Evolutionary conservation across 2,888 invertebrate genomes (phyloP).

Genomic region (Tetragnatha montana): DNA sequence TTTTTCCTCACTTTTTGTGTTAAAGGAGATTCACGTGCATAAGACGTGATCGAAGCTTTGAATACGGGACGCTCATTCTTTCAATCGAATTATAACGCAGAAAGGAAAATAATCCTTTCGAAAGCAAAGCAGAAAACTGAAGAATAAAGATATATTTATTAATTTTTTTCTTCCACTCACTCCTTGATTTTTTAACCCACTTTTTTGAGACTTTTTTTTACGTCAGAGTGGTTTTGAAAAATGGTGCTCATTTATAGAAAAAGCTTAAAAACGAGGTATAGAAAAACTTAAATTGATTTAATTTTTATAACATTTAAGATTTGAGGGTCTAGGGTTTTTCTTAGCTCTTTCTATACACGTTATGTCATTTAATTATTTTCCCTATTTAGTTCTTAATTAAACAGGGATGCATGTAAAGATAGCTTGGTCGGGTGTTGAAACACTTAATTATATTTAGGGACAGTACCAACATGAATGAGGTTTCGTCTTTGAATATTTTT

Average conservation of each 20-base stretch:
- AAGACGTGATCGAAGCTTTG: conserved; percentile 14
- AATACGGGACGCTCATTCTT: conserved; percentile 20
- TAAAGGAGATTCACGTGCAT: conserved; percentile 12
- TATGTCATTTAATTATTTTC: not conserved
- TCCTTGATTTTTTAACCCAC: not conserved
- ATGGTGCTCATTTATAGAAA: not conserved
- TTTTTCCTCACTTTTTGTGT: not conserved
- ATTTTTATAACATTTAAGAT: not conserved
- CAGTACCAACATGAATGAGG: too few relatives aligned
- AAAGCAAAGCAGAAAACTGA: not conserved
- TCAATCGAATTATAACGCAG: conserved; percentile 35
- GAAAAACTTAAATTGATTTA: not conserved
- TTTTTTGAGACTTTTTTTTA: not conserved
- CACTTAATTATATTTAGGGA: too few relatives aligned
- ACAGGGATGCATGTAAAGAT: too few relatives aligned
- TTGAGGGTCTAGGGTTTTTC: not conserved
- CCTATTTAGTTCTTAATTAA: too few relatives aligned
- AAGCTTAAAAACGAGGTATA: not conserved
- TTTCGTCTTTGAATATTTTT: too few relatives aligned
- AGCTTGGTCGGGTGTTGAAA: too few relatives aligned
- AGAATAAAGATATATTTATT: not conserved
- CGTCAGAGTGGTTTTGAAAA: not conserved
- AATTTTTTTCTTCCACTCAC: not conserved
- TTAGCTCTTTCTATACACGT: not conserved
- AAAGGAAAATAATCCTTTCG: conserved; percentile 9